Percentiles rank a stretch among this genome's conserved stretches.
These are phyloP conservation scores for Rhinogobius similis DNA, from an alignment of 2,113 vertebrate species.

Conservation along the genomic window DNA sequence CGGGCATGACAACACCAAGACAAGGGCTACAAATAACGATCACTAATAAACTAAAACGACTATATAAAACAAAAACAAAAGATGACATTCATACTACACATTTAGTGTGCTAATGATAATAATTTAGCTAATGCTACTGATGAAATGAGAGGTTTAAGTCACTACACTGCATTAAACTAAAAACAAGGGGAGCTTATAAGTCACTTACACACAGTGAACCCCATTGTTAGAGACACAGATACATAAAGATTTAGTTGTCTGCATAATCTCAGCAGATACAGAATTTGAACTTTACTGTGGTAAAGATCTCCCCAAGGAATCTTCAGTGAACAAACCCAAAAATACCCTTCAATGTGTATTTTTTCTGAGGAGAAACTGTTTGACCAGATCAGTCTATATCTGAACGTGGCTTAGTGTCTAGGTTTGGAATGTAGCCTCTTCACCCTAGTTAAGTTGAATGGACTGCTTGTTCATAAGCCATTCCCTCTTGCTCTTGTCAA, in stretches of 20 bases:
- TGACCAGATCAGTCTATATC: neutral
- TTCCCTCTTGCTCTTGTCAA: conserved; percentile 39
- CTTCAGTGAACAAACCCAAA: conserved; percentile 72
- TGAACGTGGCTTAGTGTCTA: neutral
- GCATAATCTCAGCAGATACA: conserved; percentile 2
- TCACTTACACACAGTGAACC: conserved; percentile 63
- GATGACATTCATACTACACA: conserved; percentile 9
- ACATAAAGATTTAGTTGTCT: conserved; percentile 7
- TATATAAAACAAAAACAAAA: conserved; percentile 20
- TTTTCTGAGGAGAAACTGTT: neutral
- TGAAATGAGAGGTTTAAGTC: conserved; percentile 34
- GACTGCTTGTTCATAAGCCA: conserved; percentile 36
- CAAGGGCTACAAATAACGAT: conserved; percentile 18
- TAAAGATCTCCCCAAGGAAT: conserved; percentile 62
- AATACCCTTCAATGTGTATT: conserved; percentile 19
- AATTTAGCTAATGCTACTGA: conserved; percentile 22
- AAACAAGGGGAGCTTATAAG: conserved; percentile 30
- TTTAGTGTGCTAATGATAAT: conserved; percentile 10
- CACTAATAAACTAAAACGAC: conserved; percentile 15
- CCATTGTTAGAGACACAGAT: conserved; percentile 42
- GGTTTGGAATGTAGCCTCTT: conserved; percentile 39
- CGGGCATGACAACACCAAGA: conserved; percentile 14
- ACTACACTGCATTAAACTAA: conserved; percentile 49
- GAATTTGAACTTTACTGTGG: conserved; percentile 66
- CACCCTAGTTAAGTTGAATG: conserved; percentile 46